Percentiles rank a stretch among this genome's conserved stretches.
Conservation (phyloP, 2,113 vertebrate genomes). For the Mobula birostris region DNA sequence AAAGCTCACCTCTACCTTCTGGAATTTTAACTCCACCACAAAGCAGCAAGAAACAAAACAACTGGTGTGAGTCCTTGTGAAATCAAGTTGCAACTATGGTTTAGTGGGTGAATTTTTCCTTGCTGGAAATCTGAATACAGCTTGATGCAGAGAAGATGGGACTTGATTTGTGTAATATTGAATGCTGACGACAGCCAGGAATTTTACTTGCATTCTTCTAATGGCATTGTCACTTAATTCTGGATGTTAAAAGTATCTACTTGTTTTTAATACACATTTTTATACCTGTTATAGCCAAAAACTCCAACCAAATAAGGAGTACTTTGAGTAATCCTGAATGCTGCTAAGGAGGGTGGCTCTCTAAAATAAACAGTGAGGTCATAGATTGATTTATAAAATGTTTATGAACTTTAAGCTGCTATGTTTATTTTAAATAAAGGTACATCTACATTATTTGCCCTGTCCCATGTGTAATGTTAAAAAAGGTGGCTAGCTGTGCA, state of each 20-base stretch:
- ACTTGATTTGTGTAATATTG: neutral
- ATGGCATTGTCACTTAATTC: neutral
- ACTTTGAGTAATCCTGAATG: conserved; percentile 68
- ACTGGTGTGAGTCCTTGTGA: conserved; percentile 33
- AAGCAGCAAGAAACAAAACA: conserved; percentile 72
- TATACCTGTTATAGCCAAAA: conserved; percentile 48
- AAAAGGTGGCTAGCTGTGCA: too few relatives aligned
- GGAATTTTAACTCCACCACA: conserved; percentile 85
- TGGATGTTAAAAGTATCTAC: neutral
- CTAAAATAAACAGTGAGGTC: conserved; percentile 40
- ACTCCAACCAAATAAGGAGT: conserved; percentile 70
- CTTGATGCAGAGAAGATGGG: conserved; percentile 36
- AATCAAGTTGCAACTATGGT: neutral
- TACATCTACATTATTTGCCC: neutral
- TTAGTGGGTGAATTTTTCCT: neutral
- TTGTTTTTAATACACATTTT: conserved; percentile 47
- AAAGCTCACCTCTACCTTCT: conserved; percentile 64
- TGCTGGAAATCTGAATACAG: neutral
- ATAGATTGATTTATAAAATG: conserved; percentile 54
- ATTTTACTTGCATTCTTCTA: neutral
- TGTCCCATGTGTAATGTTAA: too few relatives aligned
- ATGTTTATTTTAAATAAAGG: conserved; percentile 34
- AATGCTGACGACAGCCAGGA: neutral
- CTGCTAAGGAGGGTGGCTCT: conserved; percentile 84
- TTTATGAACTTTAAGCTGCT: conserved; percentile 28